Percentiles rank a stretch among this genome's conserved stretches.
Evolutionary conservation across 1,140 invertebrate species (phyloP).

Genomic region (Pectinophora gossypiella): DNA sequence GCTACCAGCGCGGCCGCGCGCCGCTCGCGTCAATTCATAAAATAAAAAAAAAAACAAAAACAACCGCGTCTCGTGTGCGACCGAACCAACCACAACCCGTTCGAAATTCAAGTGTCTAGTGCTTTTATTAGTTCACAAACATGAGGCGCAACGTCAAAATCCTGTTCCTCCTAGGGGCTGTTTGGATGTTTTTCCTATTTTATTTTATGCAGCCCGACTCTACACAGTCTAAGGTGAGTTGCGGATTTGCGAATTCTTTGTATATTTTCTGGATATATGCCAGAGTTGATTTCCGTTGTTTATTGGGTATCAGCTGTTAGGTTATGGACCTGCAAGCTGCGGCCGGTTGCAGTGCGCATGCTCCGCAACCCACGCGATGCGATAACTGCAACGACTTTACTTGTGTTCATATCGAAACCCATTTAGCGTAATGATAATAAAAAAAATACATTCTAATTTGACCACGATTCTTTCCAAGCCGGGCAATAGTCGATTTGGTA

Average conservation of each 20-base stretch:
- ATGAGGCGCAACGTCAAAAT: conserved; percentile 67
- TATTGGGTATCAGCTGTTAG: conserved; percentile 54
- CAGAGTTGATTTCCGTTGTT: conserved; percentile 25
- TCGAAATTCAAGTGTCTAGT: conserved; percentile 17
- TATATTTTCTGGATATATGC: not conserved
- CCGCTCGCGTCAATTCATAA: conserved; percentile 23
- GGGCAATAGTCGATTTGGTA: too few relatives aligned
- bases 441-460: too few relatives aligned
- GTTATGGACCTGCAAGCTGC: conserved; percentile 26
- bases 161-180: conserved; percentile 47
- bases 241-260: not conserved
- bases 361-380: conserved; percentile 22
- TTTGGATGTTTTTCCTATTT: conserved; percentile 62
- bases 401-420: not conserved
- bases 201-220: conserved; percentile 64
- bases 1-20: conserved; percentile 58
- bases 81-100: not conserved
- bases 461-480: too few relatives aligned
- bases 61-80: conserved; percentile 16
- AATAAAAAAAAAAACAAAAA: conserved; percentile 28
- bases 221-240: conserved; percentile 46
- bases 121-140: conserved; percentile 23
- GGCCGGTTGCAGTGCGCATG: conserved; percentile 43
- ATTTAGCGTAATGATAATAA: too few relatives aligned
- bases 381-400: conserved; percentile 19